These are phyloP conservation scores for Piscicola geometra DNA, from an alignment of 2,888 invertebrate genomes.

Conservation along the genomic window DNA sequence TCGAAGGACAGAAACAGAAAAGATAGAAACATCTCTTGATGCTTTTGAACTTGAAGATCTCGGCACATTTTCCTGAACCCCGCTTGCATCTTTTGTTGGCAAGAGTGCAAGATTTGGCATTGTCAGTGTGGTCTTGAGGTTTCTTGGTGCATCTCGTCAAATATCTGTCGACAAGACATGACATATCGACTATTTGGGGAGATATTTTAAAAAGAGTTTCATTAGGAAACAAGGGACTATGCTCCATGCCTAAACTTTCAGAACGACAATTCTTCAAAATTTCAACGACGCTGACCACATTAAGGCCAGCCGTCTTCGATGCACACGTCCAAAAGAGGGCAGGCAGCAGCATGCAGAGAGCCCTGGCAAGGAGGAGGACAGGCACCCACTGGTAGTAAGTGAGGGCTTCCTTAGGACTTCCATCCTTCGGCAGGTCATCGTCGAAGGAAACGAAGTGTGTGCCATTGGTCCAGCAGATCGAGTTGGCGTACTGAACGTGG, in stretches of 20 bases:
- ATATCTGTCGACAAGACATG: not conserved
- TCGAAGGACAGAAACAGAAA: not conserved
- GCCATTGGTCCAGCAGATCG: slow-evolving; percentile 59
- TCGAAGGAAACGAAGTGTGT: slow-evolving; percentile 58
- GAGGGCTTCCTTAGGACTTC: slow-evolving; percentile 48
- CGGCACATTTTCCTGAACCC: no score
- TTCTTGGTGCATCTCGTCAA: not conserved
- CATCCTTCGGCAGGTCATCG: slow-evolving; percentile 54
- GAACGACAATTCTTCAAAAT: not conserved
- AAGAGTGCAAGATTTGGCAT: not conserved
- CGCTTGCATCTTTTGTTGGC: not conserved
- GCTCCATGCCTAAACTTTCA: not conserved
- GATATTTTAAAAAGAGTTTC: not conserved
- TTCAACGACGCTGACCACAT: not conserved
- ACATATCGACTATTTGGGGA: not conserved
- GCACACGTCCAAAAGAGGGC: slow-evolving; percentile 57
- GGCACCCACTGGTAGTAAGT: slow-evolving; percentile 58
- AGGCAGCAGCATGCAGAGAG: slow-evolving; percentile 58
- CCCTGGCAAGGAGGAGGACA: slow-evolving; percentile 52
- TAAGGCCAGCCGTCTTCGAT: slow-evolving; percentile 8
- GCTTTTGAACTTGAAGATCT: no score
- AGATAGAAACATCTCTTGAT: not conserved
- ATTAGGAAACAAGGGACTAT: not conserved
- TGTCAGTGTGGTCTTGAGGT: not conserved
- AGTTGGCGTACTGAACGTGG: slow-evolving; percentile 59